Evolutionary conservation across 1,140 invertebrate species (phyloP).

Genomic region (Eulimnadia texana): DNA sequence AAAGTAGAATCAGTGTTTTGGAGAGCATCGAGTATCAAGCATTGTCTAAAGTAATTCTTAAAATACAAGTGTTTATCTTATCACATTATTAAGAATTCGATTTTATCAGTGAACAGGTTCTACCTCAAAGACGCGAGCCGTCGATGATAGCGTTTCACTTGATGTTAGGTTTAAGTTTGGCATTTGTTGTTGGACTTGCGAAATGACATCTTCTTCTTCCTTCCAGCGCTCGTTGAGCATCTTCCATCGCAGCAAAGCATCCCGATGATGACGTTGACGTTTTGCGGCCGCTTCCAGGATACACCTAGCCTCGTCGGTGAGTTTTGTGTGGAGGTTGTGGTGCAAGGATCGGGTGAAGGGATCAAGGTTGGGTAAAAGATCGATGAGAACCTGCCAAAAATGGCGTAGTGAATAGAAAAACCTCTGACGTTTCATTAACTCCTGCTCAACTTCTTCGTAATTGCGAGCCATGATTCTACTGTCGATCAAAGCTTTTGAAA

Average conservation of each 20-base stretch:
- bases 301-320: slow-evolving; percentile 52
- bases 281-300: slow-evolving; percentile 63
- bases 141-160: background rate
- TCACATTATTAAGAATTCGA: too few species aligned
- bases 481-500: slow-evolving; percentile 59
- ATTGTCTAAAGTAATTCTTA: too few species aligned
- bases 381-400: slow-evolving; percentile 61
- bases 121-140: background rate
- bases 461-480: slow-evolving; percentile 54
- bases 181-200: background rate
- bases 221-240: slow-evolving; percentile 51
- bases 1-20: too few species aligned
- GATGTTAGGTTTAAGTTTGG: background rate
- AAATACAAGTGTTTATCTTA: too few species aligned
- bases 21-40: too few species aligned
- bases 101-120: too few species aligned
- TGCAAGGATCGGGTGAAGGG: slow-evolving; percentile 54
- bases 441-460: slow-evolving; percentile 60
- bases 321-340: slow-evolving; percentile 52
- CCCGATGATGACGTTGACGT: slow-evolving; percentile 59
- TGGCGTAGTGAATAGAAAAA: slow-evolving; percentile 77
- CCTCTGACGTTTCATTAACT: slow-evolving; percentile 73
- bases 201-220: slow-evolving; percentile 61
- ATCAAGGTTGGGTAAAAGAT: slow-evolving; percentile 65
- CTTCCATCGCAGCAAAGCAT: slow-evolving; percentile 67